Evolutionary conservation across 2,113 vertebrate species (phyloP).

Genomic region (Rhegmatorhina hoffmannsi): DNA sequence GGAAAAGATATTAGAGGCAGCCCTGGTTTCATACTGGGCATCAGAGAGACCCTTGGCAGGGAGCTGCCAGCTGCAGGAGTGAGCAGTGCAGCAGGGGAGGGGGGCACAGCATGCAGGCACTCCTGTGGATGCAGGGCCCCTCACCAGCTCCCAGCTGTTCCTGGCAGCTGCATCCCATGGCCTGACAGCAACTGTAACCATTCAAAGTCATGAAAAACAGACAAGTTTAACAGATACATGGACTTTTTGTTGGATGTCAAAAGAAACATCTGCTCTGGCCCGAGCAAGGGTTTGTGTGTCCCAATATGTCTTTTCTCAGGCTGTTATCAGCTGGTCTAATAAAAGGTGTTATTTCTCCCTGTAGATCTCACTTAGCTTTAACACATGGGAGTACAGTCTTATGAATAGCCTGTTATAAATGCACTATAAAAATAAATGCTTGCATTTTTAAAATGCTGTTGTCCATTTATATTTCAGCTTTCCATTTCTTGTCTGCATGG

Average conservation of each 20-base stretch:
- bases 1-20: neutral
- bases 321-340: neutral
- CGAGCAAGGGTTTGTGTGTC: neutral
- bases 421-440: neutral
- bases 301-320: neutral
- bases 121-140: accelerated
- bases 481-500: neutral
- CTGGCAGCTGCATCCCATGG: neutral
- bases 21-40: neutral
- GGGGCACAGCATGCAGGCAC: accelerated
- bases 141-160: neutral
- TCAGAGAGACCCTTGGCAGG: neutral
- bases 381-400: neutral
- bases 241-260: neutral
- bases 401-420: neutral
- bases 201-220: neutral
- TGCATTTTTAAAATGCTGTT: neutral
- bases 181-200: neutral
- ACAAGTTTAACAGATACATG: neutral
- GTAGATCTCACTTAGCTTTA: neutral
- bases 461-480: neutral
- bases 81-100: neutral
- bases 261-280: neutral
- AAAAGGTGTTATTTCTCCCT: neutral
- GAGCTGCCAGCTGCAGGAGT: neutral